Percentiles rank a stretch among this genome's conserved stretches.
These are phyloP conservation scores for Scomber japonicus DNA, from an alignment of 2,113 vertebrate genomes.

Conservation along the genomic window DNA sequence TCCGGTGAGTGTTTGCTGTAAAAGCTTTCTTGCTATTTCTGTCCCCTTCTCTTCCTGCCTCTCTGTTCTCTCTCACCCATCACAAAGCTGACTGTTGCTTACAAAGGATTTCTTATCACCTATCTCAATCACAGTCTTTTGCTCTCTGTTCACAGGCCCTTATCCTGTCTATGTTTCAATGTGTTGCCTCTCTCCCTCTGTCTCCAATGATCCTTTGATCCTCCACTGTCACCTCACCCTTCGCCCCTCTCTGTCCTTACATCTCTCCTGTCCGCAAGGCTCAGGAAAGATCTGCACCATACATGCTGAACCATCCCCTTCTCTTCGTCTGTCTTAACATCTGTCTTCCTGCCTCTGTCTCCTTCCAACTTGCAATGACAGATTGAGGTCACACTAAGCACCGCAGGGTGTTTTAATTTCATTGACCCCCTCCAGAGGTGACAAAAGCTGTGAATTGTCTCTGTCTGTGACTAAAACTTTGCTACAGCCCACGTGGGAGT, in stretches of 20 bases:
- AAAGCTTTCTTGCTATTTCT: slow-evolving; percentile 25
- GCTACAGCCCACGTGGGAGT: slow-evolving; percentile 30
- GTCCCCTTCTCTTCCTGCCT: slow-evolving; percentile 25
- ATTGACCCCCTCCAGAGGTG: slow-evolving; percentile 80
- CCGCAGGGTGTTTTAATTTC: slow-evolving; percentile 80
- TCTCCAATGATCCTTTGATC: slow-evolving; percentile 34
- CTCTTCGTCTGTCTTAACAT: slow-evolving; percentile 35
- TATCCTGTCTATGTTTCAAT: slow-evolving; percentile 11
- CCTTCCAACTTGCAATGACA: slow-evolving; percentile 74
- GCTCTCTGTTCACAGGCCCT: slow-evolving; percentile 15
- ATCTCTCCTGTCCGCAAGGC: slow-evolving; percentile 39
- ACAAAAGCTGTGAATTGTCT: slow-evolving; percentile 75
- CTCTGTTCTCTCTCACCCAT: slow-evolving; percentile 9
- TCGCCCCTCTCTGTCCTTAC: slow-evolving; percentile 21
- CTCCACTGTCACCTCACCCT: slow-evolving; percentile 35
- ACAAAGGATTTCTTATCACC: slow-evolving; percentile 61
- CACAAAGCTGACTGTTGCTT: slow-evolving; percentile 4
- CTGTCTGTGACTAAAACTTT: slow-evolving; percentile 71
- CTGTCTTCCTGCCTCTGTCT: slow-evolving; percentile 31
- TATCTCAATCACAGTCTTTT: slow-evolving; percentile 30
- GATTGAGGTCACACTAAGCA: slow-evolving; percentile 81
- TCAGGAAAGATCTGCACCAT: slow-evolving; percentile 43
- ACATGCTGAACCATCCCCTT: slow-evolving; percentile 9
- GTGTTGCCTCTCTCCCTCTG: slow-evolving; percentile 17
- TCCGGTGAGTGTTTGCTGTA: slow-evolving; percentile 83